phyloP scores from a whole-genome alignment of 2,797 vertebrate species.

The Fistularia commersonii region DNA sequence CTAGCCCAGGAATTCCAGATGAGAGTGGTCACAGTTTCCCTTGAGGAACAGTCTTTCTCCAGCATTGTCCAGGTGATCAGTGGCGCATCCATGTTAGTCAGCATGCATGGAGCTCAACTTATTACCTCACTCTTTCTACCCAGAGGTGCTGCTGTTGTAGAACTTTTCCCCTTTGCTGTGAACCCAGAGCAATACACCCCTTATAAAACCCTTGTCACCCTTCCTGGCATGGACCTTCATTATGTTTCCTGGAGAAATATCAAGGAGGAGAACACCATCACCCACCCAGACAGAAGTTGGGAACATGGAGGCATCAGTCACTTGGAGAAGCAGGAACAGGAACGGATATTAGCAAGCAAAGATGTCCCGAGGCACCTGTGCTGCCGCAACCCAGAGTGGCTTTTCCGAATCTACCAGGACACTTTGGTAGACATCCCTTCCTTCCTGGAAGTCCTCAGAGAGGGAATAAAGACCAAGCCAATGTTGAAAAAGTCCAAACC shows the following conservation, averaged over 20 bases:
- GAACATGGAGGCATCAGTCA: conserved; percentile 94
- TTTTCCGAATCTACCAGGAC: conserved; percentile 97
- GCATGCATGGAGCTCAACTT: conserved; percentile 96
- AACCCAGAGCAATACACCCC: conserved; percentile 97
- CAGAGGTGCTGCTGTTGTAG: conserved; percentile 87
- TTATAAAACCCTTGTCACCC: conserved; percentile 88
- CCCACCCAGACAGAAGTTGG: conserved; percentile 88
- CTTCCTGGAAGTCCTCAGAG: conserved; percentile 82
- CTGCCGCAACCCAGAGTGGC: conserved; percentile 96
- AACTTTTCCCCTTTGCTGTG: conserved; percentile 92
- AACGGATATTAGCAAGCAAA: conserved; percentile 84
- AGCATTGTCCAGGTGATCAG: conserved; percentile 85
- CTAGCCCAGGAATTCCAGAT: conserved; percentile 95
- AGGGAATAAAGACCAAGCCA: conserved; percentile 79
- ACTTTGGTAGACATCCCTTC: conserved; percentile 88
- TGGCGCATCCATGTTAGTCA: conserved; percentile 88
- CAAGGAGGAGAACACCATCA: conserved; percentile 81
- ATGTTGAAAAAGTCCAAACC: conserved; percentile 79
- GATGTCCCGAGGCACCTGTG: conserved; percentile 93
- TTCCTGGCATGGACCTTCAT: conserved; percentile 95
- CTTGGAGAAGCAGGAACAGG: conserved; percentile 85
- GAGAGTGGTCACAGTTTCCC: conserved; percentile 89
- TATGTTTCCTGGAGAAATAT: conserved; percentile 94
- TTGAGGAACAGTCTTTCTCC: conserved; percentile 89
- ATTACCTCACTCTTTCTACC: conserved; percentile 91